phyloP scores from a whole-genome alignment of 2,797 vertebrate species.

The Natrix natrix region DNA sequence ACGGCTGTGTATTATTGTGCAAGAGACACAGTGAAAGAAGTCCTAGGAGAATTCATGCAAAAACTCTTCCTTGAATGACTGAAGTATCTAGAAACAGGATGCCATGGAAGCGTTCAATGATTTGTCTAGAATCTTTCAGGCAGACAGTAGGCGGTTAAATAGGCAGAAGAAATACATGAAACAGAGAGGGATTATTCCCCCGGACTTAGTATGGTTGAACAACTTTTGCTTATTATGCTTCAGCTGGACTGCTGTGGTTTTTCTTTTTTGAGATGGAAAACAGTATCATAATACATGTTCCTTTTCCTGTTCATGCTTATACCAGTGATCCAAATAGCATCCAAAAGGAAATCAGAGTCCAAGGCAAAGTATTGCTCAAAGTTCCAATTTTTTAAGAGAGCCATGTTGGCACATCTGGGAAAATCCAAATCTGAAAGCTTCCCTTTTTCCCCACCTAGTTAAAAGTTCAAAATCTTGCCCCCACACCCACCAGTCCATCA shows the following conservation, averaged over 20 bases:
- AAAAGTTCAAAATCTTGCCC: too few relatives aligned
- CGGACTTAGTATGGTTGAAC: accelerated
- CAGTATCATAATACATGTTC: accelerated
- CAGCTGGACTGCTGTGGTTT: background rate
- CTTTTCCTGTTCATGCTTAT: background rate
- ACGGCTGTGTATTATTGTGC: background rate
- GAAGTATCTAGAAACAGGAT: background rate
- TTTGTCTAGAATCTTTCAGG: background rate
- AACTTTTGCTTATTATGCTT: background rate
- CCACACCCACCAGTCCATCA: too few relatives aligned
- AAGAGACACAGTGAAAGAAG: background rate
- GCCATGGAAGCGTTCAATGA: accelerated
- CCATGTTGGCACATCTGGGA: too few relatives aligned
- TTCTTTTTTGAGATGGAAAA: background rate
- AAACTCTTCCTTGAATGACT: background rate
- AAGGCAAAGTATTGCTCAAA: too few relatives aligned
- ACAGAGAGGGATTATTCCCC: background rate
- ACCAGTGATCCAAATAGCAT: too few relatives aligned
- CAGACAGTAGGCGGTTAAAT: background rate
- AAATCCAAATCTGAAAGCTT: too few relatives aligned
- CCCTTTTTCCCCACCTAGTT: too few relatives aligned
- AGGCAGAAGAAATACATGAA: background rate
- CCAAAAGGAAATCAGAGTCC: too few relatives aligned
- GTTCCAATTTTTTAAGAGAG: too few relatives aligned
- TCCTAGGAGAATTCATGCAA: background rate